These are phyloP conservation scores for Drosophila tsacasi DNA, from an alignment of 1,140 invertebrate species.

Conservation along the genomic window DNA sequence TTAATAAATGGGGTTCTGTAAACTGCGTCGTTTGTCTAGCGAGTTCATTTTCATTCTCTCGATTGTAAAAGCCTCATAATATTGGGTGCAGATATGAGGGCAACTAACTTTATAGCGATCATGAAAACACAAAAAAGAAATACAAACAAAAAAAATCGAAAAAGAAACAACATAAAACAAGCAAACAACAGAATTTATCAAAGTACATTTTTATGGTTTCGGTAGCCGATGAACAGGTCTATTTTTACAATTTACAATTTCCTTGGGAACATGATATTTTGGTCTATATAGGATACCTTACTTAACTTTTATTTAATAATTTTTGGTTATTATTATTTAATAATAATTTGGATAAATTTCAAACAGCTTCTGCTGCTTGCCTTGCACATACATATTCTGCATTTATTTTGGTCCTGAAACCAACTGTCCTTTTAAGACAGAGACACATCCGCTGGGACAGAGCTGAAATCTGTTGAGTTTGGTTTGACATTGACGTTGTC, in stretches of 20 bases:
- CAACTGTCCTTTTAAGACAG: constrained; percentile 31
- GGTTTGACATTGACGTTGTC: constrained; percentile 52
- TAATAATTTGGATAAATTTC: not conserved
- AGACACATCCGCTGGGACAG: constrained; percentile 9
- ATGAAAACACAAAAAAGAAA: constrained; percentile 16
- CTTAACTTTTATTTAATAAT: not conserved
- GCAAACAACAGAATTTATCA: constrained; percentile 10
- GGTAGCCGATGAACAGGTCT: constrained; percentile 10
- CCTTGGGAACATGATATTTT: not conserved
- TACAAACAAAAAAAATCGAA: not conserved
- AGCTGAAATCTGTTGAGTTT: constrained; percentile 12
- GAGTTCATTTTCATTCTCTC: constrained; percentile 29
- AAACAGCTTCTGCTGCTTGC: not conserved
- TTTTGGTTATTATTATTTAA: not conserved
- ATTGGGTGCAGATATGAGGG: constrained; percentile 36
- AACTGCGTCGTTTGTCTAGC: constrained; percentile 47
- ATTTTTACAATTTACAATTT: not conserved
- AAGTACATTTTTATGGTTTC: constrained; percentile 28
- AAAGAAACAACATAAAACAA: constrained; percentile 3
- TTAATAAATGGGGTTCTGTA: constrained; percentile 40
- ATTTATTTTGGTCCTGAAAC: constrained; percentile 5
- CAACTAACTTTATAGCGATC: constrained; percentile 37
- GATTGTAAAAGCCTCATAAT: constrained; percentile 21
- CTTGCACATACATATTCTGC: constrained; percentile 1
- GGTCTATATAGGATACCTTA: too few species aligned